A percentile compares a stretch with the other conserved stretches of the same genome.
phyloP scores from a whole-genome alignment of 2,797 vertebrate genomes.

The Astyanax mexicanus region DNA sequence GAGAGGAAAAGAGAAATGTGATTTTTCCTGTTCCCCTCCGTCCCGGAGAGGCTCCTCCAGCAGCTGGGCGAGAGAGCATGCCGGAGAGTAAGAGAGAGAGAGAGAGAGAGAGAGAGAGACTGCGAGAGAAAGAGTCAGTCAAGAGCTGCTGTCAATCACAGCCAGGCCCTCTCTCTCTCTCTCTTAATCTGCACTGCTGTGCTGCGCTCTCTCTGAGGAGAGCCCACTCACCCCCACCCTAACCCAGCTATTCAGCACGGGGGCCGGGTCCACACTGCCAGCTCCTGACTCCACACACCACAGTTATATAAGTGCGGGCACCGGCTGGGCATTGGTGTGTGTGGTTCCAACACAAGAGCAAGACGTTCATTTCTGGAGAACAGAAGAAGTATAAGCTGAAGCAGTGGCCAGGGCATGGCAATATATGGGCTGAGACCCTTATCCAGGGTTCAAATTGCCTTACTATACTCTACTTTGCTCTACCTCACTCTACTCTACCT shows the following conservation, averaged over 20 bases:
- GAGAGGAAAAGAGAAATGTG: slow-evolving; percentile 17
- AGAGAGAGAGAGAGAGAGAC: too few relatives aligned
- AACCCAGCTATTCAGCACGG: background rate
- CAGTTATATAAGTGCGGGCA: background rate
- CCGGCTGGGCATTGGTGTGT: too few relatives aligned
- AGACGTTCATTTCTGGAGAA: background rate
- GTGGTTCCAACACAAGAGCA: background rate
- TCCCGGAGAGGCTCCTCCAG: slow-evolving; percentile 25
- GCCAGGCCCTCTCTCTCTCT: background rate
- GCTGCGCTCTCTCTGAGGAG: background rate
- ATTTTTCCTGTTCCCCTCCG: background rate
- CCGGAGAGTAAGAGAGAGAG: background rate
- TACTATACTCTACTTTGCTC: too few relatives aligned
- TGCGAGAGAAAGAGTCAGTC: slow-evolving; percentile 1
- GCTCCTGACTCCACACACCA: background rate
- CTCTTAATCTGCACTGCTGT: slow-evolving; percentile 5
- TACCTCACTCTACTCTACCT: too few relatives aligned
- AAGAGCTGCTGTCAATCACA: slow-evolving; percentile 25
- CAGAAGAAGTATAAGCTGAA: too few relatives aligned
- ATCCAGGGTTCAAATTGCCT: too few relatives aligned
- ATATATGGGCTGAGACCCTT: too few relatives aligned
- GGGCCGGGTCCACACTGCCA: slow-evolving; percentile 1
- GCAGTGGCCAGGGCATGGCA: too few relatives aligned
- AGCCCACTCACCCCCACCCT: background rate
- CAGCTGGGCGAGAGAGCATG: background rate